Evolutionary conservation across 2,113 vertebrate species (phyloP).

Genomic region (Archilochus colubris): DNA sequence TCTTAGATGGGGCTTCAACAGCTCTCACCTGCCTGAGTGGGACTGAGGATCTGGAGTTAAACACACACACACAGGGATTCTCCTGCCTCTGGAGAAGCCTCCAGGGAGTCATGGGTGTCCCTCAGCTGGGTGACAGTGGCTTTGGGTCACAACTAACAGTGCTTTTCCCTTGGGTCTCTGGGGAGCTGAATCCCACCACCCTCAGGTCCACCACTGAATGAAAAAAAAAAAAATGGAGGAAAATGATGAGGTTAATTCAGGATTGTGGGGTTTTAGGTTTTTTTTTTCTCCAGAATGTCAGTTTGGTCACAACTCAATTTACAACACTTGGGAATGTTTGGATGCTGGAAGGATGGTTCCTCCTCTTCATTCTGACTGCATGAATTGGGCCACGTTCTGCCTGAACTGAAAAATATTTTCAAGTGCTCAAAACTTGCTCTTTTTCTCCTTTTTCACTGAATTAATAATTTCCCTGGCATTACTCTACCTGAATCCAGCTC

Average conservation of each 20-base stretch:
- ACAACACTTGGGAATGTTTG: neutral
- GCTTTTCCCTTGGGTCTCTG: neutral
- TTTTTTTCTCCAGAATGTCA: neutral
- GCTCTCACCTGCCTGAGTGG: neutral
- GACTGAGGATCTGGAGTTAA: neutral
- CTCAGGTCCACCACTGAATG: accelerated
- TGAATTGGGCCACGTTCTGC: neutral
- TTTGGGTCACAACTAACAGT: neutral
- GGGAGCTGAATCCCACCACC: neutral
- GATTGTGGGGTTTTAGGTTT: neutral
- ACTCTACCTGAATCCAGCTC: neutral
- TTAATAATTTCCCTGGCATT: neutral
- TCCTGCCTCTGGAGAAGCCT: neutral
- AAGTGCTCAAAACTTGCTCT: neutral
- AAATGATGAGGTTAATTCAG: neutral
- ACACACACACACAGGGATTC: neutral
- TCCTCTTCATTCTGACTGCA: neutral
- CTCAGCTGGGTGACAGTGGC: neutral
- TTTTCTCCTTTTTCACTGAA: neutral
- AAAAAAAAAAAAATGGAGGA: neutral
- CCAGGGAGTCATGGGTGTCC: neutral
- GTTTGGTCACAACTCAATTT: neutral
- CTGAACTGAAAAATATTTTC: neutral
- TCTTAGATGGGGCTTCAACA: neutral
- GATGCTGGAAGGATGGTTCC: neutral